Evolutionary conservation across 2,113 vertebrate genomes (phyloP).

Genomic region (Lynx canadensis): DNA sequence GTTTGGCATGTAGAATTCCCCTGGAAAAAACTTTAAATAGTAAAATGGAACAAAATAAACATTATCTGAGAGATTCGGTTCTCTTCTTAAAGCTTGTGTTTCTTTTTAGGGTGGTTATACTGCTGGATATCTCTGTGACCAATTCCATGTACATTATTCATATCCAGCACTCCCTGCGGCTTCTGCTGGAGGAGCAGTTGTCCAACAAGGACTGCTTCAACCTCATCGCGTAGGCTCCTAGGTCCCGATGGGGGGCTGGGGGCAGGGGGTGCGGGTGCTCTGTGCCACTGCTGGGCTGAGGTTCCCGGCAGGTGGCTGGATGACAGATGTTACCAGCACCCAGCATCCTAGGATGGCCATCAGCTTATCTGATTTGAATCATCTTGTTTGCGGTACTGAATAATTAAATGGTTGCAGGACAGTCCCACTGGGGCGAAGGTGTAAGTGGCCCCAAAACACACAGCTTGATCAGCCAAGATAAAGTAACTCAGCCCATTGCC

Average conservation of each 20-base stretch:
- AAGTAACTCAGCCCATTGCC: constrained; percentile 54
- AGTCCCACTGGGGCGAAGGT: constrained; percentile 53
- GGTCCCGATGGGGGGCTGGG: fast-evolving
- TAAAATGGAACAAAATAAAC: constrained; percentile 66
- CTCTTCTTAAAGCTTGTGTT: constrained; percentile 58
- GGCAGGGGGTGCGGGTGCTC: fast-evolving
- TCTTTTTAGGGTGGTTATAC: constrained; percentile 86
- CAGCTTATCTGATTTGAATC: constrained; percentile 50
- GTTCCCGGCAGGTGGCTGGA: not conserved
- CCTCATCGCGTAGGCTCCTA: constrained; percentile 84
- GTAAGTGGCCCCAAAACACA: constrained; percentile 68
- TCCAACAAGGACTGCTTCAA: constrained; percentile 88
- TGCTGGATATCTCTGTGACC: constrained; percentile 87
- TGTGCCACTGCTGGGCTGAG: fast-evolving
- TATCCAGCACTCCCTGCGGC: constrained; percentile 87
- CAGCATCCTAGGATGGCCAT: not conserved
- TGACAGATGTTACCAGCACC: fast-evolving
- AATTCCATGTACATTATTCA: constrained; percentile 85
- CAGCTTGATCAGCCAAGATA: constrained; percentile 29
- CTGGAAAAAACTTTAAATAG: constrained; percentile 79
- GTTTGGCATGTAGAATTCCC: not conserved
- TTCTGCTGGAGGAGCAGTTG: constrained; percentile 90
- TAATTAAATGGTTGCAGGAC: constrained; percentile 63
- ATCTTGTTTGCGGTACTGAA: constrained; percentile 62
- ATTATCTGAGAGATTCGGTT: constrained; percentile 42